Conservation (phyloP, 2,797 vertebrate species). For the Platalea minor region DNA sequence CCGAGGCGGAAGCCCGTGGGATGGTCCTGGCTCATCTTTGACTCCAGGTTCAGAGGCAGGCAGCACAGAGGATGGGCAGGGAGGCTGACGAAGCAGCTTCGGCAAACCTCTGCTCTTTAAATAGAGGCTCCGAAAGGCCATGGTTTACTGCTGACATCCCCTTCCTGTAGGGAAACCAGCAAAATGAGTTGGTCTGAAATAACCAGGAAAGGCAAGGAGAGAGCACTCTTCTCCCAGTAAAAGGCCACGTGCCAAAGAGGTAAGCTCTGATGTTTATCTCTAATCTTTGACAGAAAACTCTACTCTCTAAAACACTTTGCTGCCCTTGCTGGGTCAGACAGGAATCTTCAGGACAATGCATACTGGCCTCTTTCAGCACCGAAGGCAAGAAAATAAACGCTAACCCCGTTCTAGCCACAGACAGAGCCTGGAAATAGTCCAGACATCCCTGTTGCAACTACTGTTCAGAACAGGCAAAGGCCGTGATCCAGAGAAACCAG, state of each 20-base stretch:
- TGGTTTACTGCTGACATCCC: neutral
- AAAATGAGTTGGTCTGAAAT: neutral
- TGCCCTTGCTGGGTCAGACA: neutral
- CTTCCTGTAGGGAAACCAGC: neutral
- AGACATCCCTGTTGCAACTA: neutral
- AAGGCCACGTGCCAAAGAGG: neutral
- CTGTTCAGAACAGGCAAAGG: neutral
- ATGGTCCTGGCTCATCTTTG: neutral
- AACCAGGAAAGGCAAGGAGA: neutral
- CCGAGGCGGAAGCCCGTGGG: neutral
- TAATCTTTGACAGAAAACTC: neutral
- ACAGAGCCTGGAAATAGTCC: neutral
- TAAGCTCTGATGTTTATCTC: neutral
- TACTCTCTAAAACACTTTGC: neutral
- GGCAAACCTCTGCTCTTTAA: constrained; percentile 39
- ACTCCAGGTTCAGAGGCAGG: neutral
- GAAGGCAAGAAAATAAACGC: neutral
- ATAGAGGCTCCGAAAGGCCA: neutral
- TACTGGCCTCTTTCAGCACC: neutral
- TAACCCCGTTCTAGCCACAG: neutral
- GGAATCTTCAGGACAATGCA: neutral
- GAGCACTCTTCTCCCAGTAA: neutral
- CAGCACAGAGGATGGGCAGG: neutral
- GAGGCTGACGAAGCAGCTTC: constrained; percentile 37
- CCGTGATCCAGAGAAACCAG: neutral